A percentile compares a stretch with the other conserved stretches of the same genome.
Evolutionary conservation across 1,140 invertebrate genomes (phyloP).

Genomic region (Sinella curviseta): DNA sequence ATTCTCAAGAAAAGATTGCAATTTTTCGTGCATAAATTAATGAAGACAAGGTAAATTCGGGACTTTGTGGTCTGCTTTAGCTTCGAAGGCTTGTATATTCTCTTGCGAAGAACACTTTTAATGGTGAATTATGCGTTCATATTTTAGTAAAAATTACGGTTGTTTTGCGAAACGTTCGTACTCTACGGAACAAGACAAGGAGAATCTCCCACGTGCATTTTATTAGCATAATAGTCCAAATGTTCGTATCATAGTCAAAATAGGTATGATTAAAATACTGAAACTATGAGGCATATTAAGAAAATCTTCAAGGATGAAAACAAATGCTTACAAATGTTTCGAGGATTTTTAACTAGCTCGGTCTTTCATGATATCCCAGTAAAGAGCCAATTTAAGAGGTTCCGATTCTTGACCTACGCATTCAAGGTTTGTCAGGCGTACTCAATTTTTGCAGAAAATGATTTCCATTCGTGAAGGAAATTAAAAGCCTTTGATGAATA

Average conservation of each 20-base stretch:
- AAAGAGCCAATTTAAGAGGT: no score
- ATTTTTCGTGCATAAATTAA: conserved; percentile 7
- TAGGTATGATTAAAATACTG: background rate
- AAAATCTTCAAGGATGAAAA: no score
- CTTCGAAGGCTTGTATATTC: background rate
- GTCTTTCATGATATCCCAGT: no score
- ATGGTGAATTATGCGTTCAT: background rate
- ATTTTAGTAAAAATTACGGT: background rate
- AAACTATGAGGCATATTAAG: background rate
- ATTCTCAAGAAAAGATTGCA: background rate
- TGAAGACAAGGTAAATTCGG: background rate
- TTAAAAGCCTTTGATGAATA: no score
- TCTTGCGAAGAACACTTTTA: background rate
- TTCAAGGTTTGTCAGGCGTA: no score
- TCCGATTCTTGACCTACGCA: no score
- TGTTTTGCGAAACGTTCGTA: background rate
- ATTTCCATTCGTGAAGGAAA: no score
- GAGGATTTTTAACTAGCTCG: no score
- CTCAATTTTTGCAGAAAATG: no score
- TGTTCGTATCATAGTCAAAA: no score
- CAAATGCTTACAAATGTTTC: no score
- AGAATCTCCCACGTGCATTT: background rate
- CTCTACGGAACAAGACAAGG: background rate
- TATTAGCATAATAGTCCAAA: background rate
- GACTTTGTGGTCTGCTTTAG: no score